Evolutionary conservation across 2,888 invertebrate species (phyloP), one percentile per base, ranked within the genome.

Genomic region (Rhingia campestris): DNA sequence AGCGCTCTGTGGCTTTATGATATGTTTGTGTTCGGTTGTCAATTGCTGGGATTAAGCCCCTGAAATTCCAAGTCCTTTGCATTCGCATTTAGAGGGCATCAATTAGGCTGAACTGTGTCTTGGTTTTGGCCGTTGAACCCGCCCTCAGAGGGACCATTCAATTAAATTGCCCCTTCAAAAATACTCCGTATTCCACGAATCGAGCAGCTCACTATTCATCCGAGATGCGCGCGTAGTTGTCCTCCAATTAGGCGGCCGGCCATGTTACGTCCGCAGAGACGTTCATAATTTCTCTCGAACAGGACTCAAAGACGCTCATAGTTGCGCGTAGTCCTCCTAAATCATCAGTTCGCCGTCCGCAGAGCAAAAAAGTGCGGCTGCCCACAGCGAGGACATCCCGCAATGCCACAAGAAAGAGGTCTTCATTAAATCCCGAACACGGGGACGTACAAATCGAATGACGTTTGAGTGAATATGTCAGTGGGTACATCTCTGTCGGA

Each of bases 1-100:
- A 43, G 35, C 45, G 63, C 33, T 69, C 51, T 64, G 64, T 73
- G 64, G 74, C 70, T 35, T 80, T 84, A 84, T 80, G 70, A 84
- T 80, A 75, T 80, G 80, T 80, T 84, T 84, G 84, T 80, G 84
- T 80, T 80, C 59, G 84, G 49, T 84, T 84, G 84, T 84, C 84
- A 84, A 84, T 84, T 80, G 74, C 75, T 59, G 84, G 74, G 84
- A 80, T 84, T 84, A 84, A 79, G 80, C 53, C 70, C 22, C 59
- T 58, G 59, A 45, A 66, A 59, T 75, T 70, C 58, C 64, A 69
- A 51, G 76, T 72, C 72, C 47, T 41, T 47, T 72, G 69, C 35
- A 43, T 74, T 58, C 32, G 56, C 49, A 73, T 72, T 67, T 51
- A 79, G 51, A 73, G 58, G 47, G 58, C 82, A 73, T 53, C 74